Conservation (phyloP, 1,140 invertebrate species). For the Sweltsa coloradensis region DNA sequence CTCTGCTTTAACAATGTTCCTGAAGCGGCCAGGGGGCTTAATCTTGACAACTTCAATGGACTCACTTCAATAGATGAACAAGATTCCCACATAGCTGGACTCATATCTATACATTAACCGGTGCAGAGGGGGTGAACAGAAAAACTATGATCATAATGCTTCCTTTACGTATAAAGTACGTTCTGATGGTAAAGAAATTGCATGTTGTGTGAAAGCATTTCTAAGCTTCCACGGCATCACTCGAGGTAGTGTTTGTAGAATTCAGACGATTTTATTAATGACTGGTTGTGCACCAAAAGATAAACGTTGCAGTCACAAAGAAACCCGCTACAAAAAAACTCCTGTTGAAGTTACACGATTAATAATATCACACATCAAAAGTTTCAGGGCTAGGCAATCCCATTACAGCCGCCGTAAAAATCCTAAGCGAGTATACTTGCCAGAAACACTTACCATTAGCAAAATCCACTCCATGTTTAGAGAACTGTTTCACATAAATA, state of each 20-base stretch:
- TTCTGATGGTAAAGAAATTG: no score
- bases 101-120: no score
- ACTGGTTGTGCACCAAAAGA: background rate
- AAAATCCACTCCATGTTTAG: background rate
- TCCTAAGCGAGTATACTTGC: slow-evolving; percentile 1
- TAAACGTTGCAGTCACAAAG: background rate
- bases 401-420: background rate
- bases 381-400: background rate
- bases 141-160: no score
- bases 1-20: no score
- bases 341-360: background rate
- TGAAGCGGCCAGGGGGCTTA: no score
- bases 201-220: background rate
- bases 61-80: no score
- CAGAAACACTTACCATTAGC: background rate
- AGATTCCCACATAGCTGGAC: no score
- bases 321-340: background rate
- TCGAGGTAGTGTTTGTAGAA: background rate
- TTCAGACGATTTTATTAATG: background rate
- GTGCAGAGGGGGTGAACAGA: no score
- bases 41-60: no score
- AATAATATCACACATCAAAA: slow-evolving; percentile 1
- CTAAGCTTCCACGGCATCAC: background rate
- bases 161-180: no score
- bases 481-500: background rate